Evolutionary conservation across 2,888 invertebrate genomes (phyloP).

Genomic region (Octodonta nipae): DNA sequence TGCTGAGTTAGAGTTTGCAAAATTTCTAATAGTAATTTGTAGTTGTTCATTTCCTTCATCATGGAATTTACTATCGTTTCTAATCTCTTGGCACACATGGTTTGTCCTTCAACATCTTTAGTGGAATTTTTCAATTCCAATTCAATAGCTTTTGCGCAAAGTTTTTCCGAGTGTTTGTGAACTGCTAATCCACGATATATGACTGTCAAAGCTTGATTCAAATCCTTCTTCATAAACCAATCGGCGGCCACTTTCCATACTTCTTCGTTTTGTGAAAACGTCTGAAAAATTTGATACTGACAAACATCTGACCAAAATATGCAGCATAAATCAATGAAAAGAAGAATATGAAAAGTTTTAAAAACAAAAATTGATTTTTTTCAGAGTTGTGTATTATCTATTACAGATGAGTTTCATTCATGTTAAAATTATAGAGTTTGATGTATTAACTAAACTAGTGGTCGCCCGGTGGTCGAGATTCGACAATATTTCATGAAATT

Average conservation of each 20-base stretch:
- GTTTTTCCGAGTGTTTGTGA: conserved; percentile 51
- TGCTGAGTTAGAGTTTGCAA: conserved; percentile 45
- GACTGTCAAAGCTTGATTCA: conserved; percentile 55
- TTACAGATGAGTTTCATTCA: no score
- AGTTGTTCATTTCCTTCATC: conserved; percentile 17
- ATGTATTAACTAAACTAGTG: no score
- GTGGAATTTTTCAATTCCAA: conserved; percentile 34
- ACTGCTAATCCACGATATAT: conserved; percentile 63
- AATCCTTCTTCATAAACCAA: conserved; percentile 58
- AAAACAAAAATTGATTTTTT: no score
- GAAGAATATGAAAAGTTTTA: no score
- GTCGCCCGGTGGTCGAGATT: no score
- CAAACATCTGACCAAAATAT: no score
- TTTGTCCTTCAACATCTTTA: conserved; percentile 27
- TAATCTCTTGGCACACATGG: conserved; percentile 34
- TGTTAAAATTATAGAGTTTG: no score
- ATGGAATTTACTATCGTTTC: conserved; percentile 31
- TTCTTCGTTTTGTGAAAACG: conserved; percentile 59
- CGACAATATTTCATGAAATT: no score
- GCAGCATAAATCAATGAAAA: no score
- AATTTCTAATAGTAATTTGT: conserved; percentile 28
- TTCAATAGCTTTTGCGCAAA: conserved; percentile 59
- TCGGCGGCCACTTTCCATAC: conserved; percentile 69
- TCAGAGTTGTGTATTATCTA: no score
- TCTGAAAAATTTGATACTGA: conserved; percentile 43